Percentiles rank a stretch among this genome's conserved stretches.
phyloP scores from a whole-genome alignment of 2,888 invertebrate species.

The Orthosia gothica region DNA sequence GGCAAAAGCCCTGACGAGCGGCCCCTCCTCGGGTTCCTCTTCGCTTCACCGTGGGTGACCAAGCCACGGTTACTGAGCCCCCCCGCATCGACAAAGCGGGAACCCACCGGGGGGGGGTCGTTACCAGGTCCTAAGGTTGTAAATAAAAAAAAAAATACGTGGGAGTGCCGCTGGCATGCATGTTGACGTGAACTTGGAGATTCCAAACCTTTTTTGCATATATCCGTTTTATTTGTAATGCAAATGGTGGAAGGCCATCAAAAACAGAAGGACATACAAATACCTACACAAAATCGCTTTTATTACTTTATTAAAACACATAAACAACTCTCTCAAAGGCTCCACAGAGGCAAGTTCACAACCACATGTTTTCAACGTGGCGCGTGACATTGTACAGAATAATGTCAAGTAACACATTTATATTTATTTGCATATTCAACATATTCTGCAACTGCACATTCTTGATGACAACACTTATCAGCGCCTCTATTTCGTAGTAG shows the following conservation, averaged over 20 bases:
- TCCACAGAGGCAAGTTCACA: not conserved
- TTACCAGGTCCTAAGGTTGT: not conserved
- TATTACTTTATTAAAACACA: not conserved
- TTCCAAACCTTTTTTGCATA: not conserved
- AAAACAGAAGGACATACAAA: too few species aligned
- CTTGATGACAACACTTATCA: not conserved
- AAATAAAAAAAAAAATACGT: too few species aligned
- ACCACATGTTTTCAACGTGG: constrained; percentile 1
- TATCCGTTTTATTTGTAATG: too few species aligned
- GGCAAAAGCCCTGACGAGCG: too few species aligned
- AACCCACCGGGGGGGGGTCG: too few species aligned
- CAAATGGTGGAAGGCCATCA: not conserved
- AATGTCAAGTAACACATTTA: constrained; percentile 19
- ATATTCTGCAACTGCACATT: not conserved
- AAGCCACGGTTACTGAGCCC: too few species aligned
- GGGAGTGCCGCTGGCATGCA: not conserved
- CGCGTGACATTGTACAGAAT: constrained; percentile 7
- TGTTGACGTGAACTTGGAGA: not conserved
- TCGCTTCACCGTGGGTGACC: too few species aligned
- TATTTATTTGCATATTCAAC: constrained; percentile 1
- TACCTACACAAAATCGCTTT: not conserved
- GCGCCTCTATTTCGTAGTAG: not conserved
- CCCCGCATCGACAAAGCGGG: too few species aligned
- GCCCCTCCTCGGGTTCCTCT: too few species aligned
- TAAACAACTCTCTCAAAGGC: not conserved